Conservation (phyloP, 1,140 invertebrate genomes). For the Heterodera carotae region DNA sequence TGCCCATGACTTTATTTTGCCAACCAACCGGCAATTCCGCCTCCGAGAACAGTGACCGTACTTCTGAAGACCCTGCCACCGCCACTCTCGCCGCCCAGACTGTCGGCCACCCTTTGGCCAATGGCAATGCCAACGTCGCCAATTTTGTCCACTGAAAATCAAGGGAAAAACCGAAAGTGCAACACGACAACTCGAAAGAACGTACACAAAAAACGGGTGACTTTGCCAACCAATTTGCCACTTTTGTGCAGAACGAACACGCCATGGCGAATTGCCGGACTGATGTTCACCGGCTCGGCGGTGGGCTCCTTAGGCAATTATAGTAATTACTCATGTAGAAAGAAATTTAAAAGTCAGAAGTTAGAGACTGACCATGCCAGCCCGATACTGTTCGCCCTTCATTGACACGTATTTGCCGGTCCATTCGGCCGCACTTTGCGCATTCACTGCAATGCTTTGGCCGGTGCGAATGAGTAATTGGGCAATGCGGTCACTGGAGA, state of each 20-base stretch:
- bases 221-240: slow-evolving; percentile 45
- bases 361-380: slow-evolving; percentile 31
- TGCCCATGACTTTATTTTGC: background rate
- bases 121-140: slow-evolving; percentile 48
- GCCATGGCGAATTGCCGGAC: slow-evolving; percentile 45
- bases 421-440: slow-evolving; percentile 31
- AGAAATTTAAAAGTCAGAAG: too few relatives aligned
- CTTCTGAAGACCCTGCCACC: slow-evolving; percentile 39
- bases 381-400: slow-evolving; percentile 36
- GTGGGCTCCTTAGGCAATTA: slow-evolving; percentile 27
- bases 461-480: slow-evolving; percentile 27
- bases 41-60: slow-evolving; percentile 45
- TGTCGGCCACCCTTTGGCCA: slow-evolving; percentile 36
- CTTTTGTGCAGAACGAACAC: slow-evolving; percentile 47
- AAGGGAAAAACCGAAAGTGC: background rate
- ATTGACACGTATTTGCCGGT: slow-evolving; percentile 40
- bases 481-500: slow-evolving; percentile 30
- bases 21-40: slow-evolving; percentile 44
- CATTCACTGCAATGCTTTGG: slow-evolving; percentile 33
- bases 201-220: slow-evolving; percentile 44
- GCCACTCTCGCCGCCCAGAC: slow-evolving; percentile 35
- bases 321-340: too few relatives aligned
- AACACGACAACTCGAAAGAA: background rate
- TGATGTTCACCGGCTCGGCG: slow-evolving; percentile 51
- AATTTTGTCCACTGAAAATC: slow-evolving; percentile 48